Base-by-base conservation (phyloP, 1,140 invertebrate species). In the Dinothrombium tinctorium region DNA sequence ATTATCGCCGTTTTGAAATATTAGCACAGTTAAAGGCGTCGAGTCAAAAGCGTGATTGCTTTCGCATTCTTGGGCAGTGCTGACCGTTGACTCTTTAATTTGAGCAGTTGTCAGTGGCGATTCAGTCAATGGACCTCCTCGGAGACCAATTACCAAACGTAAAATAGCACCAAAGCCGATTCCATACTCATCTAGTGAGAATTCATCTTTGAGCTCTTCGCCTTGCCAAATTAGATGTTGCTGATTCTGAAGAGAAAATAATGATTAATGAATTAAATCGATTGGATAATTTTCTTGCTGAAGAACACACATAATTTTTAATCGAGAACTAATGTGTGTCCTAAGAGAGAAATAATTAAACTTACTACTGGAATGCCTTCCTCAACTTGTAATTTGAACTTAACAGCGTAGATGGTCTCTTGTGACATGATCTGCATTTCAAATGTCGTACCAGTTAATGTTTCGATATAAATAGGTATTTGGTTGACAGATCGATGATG, bases 61-160 rank as follows among this genome's bases (percentile, higher is more conserved):
- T n/a, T n/a, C n/a, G n/a, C n/a, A n/a, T n/a, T n/a, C n/a, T n/a
- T n/a, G n/a, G n/a, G n/a, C n/a, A n/a, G n/a, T n/a, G n/a, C n/a
- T n/a, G n/a, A n/a, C n/a, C n/a, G n/a, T n/a, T n/a, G n/a, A n/a
- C n/a, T n/a, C n/a, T n/a, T n/a, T n/a, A n/a, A n/a, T n/a, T n/a
- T n/a, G n/a, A n/a, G n/a, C n/a, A n/a, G n/a, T n/a, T n/a, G n/a
- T n/a, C n/a, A n/a, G n/a, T n/a, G n/a, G n/a, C n/a, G n/a, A n/a
- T n/a, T n/a, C n/a, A n/a, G 73, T 72, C 28, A 78, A 71, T 0
- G 75, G 74, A 2, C 76, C 75, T 15, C 74, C 74, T 41, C 70
- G 62, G 62, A 79, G 69, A n/a, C 70, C 70, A 33, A 76, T 56
- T 36, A 78, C 73, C 17, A 79, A 61, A 48, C 70, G 69, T 12